These are phyloP conservation scores for Melieria crassipennis DNA, from an alignment of 2,888 invertebrate species.

Conservation along the genomic window DNA sequence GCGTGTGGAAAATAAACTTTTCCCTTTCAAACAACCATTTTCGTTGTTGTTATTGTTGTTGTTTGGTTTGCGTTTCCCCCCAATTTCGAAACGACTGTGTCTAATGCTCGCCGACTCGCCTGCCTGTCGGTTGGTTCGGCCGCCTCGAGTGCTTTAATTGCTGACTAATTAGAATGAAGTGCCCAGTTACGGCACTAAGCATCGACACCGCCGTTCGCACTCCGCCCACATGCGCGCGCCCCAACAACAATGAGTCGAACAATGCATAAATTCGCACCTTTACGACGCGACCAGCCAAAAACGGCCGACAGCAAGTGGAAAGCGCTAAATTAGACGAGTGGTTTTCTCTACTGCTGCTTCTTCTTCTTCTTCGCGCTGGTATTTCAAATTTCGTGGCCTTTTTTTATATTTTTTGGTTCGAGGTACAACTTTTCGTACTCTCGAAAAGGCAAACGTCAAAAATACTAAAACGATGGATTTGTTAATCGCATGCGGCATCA, in stretches of 20 bases:
- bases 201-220: no score
- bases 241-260: background rate
- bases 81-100: no score
- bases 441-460: no score
- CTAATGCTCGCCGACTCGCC: no score
- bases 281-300: background rate
- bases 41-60: background rate
- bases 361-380: no score
- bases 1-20: conserved; percentile 11
- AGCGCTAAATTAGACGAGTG: no score
- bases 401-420: no score
- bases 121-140: no score
- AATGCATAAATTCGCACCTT: conserved; percentile 14
- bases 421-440: background rate
- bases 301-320: background rate
- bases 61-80: background rate
- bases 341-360: no score
- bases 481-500: conserved; percentile 26
- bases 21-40: background rate
- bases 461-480: conserved; percentile 5
- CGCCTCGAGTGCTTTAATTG: conserved; percentile 39
- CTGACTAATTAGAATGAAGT: conserved; percentile 41
- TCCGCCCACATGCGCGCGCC: no score
- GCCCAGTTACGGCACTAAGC: conserved; percentile 2
- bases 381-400: no score